These are phyloP conservation scores for Pagetopsis macropterus DNA, from an alignment of 2,797 vertebrate species.

Conservation along the genomic window DNA sequence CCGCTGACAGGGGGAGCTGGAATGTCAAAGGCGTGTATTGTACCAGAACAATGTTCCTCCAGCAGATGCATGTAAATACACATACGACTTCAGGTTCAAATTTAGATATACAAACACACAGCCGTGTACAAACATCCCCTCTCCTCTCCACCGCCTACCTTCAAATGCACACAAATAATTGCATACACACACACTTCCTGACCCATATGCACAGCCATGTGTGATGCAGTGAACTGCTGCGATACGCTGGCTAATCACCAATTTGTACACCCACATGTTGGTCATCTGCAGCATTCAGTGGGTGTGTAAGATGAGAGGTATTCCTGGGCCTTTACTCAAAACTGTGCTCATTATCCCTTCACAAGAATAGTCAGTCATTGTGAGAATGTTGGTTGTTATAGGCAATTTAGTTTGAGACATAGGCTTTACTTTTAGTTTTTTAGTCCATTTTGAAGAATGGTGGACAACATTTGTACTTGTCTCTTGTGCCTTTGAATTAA, in stretches of 20 bases:
- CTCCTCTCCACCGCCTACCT: constrained; percentile 35
- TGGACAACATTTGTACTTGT: constrained; percentile 2
- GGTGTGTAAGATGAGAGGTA: constrained; percentile 51
- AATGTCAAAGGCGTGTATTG: constrained; percentile 69
- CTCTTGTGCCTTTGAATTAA: neutral
- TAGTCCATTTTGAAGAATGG: neutral
- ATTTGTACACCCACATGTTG: constrained; percentile 63
- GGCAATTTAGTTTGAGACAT: neutral
- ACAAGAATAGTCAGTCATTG: constrained; percentile 11
- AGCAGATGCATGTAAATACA: constrained; percentile 56
- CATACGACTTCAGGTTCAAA: constrained; percentile 56
- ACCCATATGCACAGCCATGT: constrained; percentile 31
- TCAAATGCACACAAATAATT: constrained; percentile 51
- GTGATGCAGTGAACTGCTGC: constrained; percentile 47
- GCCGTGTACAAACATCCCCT: constrained; percentile 34
- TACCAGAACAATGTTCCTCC: constrained; percentile 57
- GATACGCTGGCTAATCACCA: constrained; percentile 60
- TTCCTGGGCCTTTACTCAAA: constrained; percentile 40
- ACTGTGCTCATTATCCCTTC: constrained; percentile 43
- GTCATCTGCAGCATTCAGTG: constrained; percentile 56
- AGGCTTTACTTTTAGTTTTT: neutral
- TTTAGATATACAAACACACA: constrained; percentile 57
- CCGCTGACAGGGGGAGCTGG: constrained; percentile 69
- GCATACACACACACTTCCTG: constrained; percentile 15
- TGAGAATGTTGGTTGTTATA: neutral